Conservation (phyloP, 2,797 vertebrate species). For the Thamnophis elegans region DNA sequence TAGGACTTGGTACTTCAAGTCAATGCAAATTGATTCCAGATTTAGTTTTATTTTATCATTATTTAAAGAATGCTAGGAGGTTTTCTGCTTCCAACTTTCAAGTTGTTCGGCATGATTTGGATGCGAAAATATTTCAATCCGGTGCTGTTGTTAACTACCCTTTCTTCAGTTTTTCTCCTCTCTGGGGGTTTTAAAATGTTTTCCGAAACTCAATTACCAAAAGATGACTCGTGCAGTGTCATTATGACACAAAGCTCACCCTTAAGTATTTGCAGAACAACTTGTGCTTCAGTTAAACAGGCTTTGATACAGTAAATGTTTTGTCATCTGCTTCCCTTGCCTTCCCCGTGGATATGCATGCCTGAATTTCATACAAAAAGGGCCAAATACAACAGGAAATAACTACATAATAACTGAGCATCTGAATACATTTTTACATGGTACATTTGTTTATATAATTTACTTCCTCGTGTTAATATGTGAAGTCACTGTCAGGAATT, state of each 20-base stretch:
- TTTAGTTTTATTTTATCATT: not conserved
- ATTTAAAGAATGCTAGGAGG: not conserved
- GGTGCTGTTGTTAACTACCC: not conserved
- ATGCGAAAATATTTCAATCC: not conserved
- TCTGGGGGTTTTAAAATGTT: not conserved
- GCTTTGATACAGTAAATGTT: not conserved
- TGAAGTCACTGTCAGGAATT: not conserved
- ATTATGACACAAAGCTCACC: not conserved
- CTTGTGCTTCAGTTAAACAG: not conserved
- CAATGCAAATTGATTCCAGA: not conserved
- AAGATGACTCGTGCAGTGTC: not conserved
- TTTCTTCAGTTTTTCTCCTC: not conserved
- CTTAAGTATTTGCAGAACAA: not conserved
- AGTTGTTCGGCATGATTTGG: not conserved
- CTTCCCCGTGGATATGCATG: not conserved
- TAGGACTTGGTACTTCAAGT: too few relatives aligned
- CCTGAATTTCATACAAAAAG: not conserved
- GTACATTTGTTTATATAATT: not conserved
- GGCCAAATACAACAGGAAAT: not conserved
- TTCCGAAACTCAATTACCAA: not conserved
- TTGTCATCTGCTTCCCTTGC: not conserved
- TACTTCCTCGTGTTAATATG: not conserved
- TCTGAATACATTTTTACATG: not conserved
- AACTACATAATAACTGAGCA: not conserved
- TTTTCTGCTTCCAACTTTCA: not conserved